Conservation (phyloP, 2,113 vertebrate species). For the Planiliza haematocheilus region DNA sequence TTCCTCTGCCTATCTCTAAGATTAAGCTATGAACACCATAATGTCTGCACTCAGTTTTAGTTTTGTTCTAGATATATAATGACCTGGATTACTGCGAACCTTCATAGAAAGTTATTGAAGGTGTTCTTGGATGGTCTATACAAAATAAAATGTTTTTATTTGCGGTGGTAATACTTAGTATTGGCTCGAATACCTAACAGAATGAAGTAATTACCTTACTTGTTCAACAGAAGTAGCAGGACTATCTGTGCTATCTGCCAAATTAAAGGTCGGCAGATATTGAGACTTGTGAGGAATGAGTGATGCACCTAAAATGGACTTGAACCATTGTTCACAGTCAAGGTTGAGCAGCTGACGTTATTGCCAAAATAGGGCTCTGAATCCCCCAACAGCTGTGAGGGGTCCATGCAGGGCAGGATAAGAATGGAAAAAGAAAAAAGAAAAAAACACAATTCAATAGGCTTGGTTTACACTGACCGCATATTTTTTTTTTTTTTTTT, state of each 20-base stretch:
- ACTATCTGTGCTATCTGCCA: neutral
- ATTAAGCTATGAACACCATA: no score
- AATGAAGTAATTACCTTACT: no score
- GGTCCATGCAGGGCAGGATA: constrained; percentile 36
- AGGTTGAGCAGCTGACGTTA: constrained; percentile 66
- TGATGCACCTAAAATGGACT: constrained; percentile 62
- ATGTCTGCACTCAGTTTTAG: no score
- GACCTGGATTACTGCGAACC: no score
- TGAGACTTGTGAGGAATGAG: constrained; percentile 24
- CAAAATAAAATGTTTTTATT: no score
- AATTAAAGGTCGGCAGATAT: neutral
- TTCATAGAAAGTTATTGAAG: no score
- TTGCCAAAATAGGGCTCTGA: constrained; percentile 58
- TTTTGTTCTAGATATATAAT: no score
- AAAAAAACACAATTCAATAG: constrained; percentile 23
- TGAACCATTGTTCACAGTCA: constrained; percentile 65
- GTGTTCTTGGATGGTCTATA: no score
- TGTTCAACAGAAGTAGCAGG: neutral
- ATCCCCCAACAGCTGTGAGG: constrained; percentile 71
- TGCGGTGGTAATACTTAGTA: no score
- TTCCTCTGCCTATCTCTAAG: no score
- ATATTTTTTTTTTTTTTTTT: constrained; percentile 27
- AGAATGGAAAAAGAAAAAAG: constrained; percentile 63
- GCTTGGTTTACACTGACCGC: constrained; percentile 52
- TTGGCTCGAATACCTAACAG: no score